A percentile compares a stretch with the other conserved stretches of the same genome.
These are phyloP conservation scores for Varanus komodoensis DNA, from an alignment of 2,113 vertebrate species.

Conservation along the genomic window DNA sequence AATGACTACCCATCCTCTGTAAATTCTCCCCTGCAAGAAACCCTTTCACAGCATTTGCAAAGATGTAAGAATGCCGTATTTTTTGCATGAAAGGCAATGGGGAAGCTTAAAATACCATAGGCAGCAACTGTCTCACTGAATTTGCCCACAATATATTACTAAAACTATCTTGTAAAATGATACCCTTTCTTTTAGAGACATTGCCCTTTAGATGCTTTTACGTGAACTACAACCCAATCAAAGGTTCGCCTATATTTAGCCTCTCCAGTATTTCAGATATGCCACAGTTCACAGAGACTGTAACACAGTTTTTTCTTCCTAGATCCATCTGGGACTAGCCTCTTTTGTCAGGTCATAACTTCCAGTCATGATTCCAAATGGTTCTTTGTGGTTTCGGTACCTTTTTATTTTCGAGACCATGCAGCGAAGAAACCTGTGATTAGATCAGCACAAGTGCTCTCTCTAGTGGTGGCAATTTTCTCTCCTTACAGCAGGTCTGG, in stretches of 20 bases:
- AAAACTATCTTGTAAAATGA: not conserved
- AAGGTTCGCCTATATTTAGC: not conserved
- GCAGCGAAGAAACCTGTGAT: constrained; percentile 25
- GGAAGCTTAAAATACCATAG: constrained; percentile 10
- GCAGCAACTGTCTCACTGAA: constrained; percentile 12
- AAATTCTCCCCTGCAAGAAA: not conserved
- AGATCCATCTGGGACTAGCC: constrained; percentile 70
- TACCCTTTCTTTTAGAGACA: not conserved
- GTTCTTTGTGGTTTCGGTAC: constrained; percentile 30
- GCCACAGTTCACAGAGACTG: constrained; percentile 51
- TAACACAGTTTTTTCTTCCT: constrained; percentile 56
- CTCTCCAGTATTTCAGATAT: constrained; percentile 30
- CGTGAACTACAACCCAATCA: not conserved
- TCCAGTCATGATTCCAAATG: constrained; percentile 69
- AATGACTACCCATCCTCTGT: not conserved
- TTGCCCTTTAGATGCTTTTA: not conserved
- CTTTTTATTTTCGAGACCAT: not conserved
- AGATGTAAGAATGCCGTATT: not conserved
- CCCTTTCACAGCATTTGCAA: constrained; percentile 19
- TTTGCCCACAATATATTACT: constrained; percentile 47
- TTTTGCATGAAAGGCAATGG: constrained; percentile 17
- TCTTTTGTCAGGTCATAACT: constrained; percentile 74
- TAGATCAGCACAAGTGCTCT: constrained; percentile 66
- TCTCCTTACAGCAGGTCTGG: constrained; percentile 22
- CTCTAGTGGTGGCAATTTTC: constrained; percentile 70